Conservation (phyloP, 2,113 vertebrate species). For the Sisor rabdophorus region DNA sequence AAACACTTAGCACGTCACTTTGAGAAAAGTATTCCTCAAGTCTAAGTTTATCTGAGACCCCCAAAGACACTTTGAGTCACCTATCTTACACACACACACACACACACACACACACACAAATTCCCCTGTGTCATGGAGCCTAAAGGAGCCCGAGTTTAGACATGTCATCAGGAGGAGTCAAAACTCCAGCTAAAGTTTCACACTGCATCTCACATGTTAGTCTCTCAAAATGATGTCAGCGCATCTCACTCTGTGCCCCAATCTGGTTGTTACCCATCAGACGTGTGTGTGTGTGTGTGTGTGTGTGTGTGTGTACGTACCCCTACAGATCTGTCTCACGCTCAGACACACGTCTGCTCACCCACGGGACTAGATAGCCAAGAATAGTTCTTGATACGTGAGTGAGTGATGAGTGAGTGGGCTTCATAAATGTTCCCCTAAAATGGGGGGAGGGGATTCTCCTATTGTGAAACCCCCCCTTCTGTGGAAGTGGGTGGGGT, state of each 20-base stretch:
- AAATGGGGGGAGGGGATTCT: constrained; percentile 60
- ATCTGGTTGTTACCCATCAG: background rate
- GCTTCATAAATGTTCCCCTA: constrained; percentile 20
- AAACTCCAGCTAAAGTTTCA: constrained; percentile 43
- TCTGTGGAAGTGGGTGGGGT: constrained; percentile 17
- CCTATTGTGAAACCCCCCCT: constrained; percentile 50
- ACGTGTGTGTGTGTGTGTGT: constrained; percentile 10
- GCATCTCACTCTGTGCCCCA: background rate
- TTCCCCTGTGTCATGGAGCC: constrained; percentile 40
- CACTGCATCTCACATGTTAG: constrained; percentile 30
- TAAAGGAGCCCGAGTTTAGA: constrained; percentile 8
- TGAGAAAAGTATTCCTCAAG: background rate
- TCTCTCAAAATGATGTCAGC: constrained; percentile 42
- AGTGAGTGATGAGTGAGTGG: constrained; percentile 29
- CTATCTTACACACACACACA: background rate
- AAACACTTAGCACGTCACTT: background rate
- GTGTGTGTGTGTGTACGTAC: background rate
- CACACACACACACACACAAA: background rate
- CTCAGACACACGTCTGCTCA: background rate
- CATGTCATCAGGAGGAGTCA: constrained; percentile 28
- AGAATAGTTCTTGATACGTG: constrained; percentile 30
- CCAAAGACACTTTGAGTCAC: background rate
- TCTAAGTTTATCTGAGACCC: constrained; percentile 1
- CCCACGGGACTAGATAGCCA: constrained; percentile 8
- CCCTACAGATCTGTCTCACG: background rate